Evolutionary conservation across 2,113 vertebrate genomes (phyloP).

Genomic region (Erinaceus europaeus): DNA sequence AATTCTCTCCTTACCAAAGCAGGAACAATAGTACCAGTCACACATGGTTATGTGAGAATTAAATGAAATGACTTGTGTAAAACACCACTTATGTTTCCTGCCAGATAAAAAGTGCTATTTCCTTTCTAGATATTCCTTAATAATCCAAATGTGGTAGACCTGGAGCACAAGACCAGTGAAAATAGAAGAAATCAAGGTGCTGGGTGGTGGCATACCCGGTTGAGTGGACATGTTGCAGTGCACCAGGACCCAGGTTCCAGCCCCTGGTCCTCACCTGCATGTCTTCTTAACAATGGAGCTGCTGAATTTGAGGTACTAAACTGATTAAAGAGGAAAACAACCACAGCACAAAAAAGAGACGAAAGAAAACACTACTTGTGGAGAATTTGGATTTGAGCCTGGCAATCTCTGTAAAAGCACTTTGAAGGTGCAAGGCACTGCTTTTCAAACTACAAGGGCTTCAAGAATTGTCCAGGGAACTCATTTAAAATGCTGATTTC

Average conservation of each 20-base stretch:
- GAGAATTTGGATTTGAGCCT: neutral
- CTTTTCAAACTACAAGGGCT: neutral
- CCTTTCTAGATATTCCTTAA: no score
- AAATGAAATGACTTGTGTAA: neutral
- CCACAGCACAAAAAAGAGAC: neutral
- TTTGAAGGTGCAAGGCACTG: neutral
- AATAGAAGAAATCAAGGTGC: no score
- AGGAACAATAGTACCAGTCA: neutral
- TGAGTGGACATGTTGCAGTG: no score
- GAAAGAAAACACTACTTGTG: neutral
- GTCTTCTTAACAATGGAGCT: neutral
- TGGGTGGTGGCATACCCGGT: no score
- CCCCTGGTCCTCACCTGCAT: no score
- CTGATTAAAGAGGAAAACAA: neutral
- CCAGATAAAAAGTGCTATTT: neutral
- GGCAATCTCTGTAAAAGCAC: neutral
- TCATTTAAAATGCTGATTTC: constrained; percentile 26
- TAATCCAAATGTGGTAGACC: no score
- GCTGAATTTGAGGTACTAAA: neutral
- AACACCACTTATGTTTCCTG: neutral
- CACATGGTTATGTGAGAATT: neutral
- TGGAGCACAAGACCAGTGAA: no score
- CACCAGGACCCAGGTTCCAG: no score
- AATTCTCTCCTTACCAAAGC: neutral
- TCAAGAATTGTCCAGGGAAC: neutral